Conservation (phyloP, 2,888 invertebrate genomes). For the Apotomis turbidana region DNA sequence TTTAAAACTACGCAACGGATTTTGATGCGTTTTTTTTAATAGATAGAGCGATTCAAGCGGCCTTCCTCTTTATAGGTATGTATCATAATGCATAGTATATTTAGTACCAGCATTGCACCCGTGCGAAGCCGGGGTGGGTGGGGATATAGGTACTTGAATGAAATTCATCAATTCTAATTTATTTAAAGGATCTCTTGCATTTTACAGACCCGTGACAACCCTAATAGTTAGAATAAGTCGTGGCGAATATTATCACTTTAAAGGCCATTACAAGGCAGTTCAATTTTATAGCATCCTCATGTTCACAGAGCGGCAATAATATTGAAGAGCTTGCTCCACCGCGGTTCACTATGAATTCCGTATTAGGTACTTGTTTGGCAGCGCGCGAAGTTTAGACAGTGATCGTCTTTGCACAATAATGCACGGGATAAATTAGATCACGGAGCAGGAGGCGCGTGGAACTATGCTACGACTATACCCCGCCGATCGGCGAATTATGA, state of each 20-base stretch:
- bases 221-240: slow-evolving; percentile 44
- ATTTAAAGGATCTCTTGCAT: not conserved
- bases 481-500: no score
- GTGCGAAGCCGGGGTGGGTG: no score
- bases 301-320: slow-evolving; percentile 52
- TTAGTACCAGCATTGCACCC: no score
- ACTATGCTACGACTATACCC: not conserved
- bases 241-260: slow-evolving; percentile 53
- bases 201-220: slow-evolving; percentile 6
- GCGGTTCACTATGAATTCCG: slow-evolving; percentile 36
- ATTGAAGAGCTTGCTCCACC: slow-evolving; percentile 49
- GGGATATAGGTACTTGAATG: no score
- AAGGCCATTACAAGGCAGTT: slow-evolving; percentile 52
- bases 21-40: no score
- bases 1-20: no score
- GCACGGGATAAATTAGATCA: slow-evolving; percentile 13
- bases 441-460: not conserved
- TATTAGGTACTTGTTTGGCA: slow-evolving; percentile 29
- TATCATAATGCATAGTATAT: no score
- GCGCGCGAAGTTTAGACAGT: slow-evolving; percentile 16
- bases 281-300: slow-evolving; percentile 58
- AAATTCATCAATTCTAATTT: not conserved
- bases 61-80: no score
- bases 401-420: slow-evolving; percentile 26
- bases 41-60: no score